These are phyloP conservation scores for Pristionchus pacificus DNA, from an alignment of 1,140 invertebrate genomes.

Conservation along the genomic window DNA sequence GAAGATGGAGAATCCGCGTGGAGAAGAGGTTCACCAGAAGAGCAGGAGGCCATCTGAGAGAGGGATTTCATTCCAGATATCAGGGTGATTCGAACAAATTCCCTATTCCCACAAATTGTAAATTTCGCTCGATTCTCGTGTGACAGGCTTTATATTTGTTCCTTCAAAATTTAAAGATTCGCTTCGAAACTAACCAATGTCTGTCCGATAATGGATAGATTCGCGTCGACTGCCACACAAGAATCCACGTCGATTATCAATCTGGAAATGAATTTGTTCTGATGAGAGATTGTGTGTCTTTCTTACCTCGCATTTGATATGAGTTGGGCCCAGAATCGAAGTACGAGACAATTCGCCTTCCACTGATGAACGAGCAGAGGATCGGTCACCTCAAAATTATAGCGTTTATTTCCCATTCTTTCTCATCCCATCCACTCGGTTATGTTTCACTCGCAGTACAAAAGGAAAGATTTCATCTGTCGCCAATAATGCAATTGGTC, in stretches of 20 bases:
- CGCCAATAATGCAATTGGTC: too few species aligned
- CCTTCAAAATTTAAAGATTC: too few species aligned
- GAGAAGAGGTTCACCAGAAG: conserved; percentile 13
- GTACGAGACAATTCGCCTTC: conserved; percentile 80
- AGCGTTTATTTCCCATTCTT: too few species aligned
- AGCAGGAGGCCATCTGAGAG: conserved; percentile 15
- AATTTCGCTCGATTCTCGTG: too few species aligned
- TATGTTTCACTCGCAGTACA: too few species aligned
- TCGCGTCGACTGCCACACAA: not conserved
- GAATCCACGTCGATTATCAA: conserved; percentile 12
- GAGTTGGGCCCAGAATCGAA: conserved; percentile 93
- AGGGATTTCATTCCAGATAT: not conserved
- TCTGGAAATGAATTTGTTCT: not conserved
- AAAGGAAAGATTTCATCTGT: too few species aligned
- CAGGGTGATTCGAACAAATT: too few species aligned
- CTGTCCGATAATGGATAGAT: conserved; percentile 9
- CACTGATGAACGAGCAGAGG: conserved; percentile 87
- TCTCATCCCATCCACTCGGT: too few species aligned
- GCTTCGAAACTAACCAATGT: conserved; percentile 10
- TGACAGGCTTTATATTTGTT: too few species aligned
- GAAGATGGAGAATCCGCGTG: conserved; percentile 15
- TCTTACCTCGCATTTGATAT: conserved; percentile 92
- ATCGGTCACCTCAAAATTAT: conserved; percentile 69
- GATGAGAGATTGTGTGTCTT: conserved; percentile 52
- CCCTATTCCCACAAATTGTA: too few species aligned